These are phyloP conservation scores for Alectura lathami DNA, from an alignment of 2,113 vertebrate genomes.

Conservation along the genomic window DNA sequence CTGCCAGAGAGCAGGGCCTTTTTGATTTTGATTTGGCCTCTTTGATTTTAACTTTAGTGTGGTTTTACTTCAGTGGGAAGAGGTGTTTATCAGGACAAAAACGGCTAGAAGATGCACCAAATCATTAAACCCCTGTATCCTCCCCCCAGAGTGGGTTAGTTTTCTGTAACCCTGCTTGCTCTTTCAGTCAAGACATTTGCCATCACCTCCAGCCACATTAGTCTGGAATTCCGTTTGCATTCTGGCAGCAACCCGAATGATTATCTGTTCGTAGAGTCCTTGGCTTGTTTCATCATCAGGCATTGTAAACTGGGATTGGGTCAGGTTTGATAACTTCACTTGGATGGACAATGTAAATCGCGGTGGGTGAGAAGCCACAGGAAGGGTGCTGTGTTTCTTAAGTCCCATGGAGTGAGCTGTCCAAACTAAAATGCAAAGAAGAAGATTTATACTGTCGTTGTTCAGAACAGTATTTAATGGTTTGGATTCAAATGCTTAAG, in stretches of 20 bases:
- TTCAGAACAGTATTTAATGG: neutral
- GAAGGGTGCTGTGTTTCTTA: neutral
- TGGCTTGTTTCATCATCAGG: neutral
- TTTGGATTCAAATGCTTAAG: neutral
- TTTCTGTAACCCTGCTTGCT: neutral
- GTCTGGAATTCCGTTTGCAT: neutral
- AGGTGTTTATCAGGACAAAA: neutral
- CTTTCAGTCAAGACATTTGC: neutral
- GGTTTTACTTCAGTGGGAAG: neutral
- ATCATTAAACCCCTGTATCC: neutral
- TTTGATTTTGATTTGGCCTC: neutral
- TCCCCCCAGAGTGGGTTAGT: neutral
- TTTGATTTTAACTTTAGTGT: neutral
- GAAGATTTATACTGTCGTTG: neutral
- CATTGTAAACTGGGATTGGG: neutral
- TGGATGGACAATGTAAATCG: neutral
- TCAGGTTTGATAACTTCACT: neutral
- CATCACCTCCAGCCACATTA: neutral
- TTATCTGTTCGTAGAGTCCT: neutral
- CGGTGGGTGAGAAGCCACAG: neutral
- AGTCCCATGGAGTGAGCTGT: neutral
- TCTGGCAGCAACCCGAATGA: neutral
- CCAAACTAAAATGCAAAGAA: neutral
- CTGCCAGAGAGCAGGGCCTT: neutral
- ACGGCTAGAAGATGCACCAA: neutral